These are phyloP conservation scores for Burhinus bistriatus DNA, from an alignment of 2,113 vertebrate genomes.

Conservation along the genomic window DNA sequence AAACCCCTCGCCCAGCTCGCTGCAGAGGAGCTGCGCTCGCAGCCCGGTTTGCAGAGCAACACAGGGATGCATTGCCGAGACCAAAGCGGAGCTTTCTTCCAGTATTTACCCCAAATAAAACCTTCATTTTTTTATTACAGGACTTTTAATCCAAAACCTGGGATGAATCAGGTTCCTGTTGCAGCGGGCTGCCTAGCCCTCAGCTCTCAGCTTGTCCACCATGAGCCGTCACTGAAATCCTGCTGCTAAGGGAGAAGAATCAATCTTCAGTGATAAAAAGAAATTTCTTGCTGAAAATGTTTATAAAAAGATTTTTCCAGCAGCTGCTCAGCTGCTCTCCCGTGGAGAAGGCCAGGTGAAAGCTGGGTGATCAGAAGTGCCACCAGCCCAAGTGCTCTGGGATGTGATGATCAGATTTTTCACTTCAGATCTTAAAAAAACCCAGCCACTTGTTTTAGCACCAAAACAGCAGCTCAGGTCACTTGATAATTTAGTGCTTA, in stretches of 20 bases:
- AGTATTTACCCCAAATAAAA: background rate
- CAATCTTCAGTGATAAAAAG: background rate
- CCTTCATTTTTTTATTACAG: background rate
- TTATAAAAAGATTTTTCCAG: background rate
- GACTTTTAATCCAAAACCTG: background rate
- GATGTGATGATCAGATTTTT: background rate
- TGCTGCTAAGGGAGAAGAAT: background rate
- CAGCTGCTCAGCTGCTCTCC: background rate
- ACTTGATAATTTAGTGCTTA: background rate
- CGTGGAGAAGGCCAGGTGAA: background rate
- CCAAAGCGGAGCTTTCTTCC: background rate
- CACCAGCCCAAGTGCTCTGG: background rate
- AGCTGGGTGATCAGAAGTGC: background rate
- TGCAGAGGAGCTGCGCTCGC: background rate
- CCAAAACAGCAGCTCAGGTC: background rate
- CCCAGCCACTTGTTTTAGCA: background rate
- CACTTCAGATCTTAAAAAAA: background rate
- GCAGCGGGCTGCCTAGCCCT: background rate
- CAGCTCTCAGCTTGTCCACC: background rate
- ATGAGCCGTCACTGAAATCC: background rate
- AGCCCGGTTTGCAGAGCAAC: background rate
- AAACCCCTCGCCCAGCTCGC: fast-evolving
- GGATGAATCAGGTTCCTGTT: background rate
- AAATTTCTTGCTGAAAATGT: background rate
- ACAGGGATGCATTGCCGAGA: background rate